Conservation (phyloP, 2,113 vertebrate genomes). For the Channa maculata region DNA sequence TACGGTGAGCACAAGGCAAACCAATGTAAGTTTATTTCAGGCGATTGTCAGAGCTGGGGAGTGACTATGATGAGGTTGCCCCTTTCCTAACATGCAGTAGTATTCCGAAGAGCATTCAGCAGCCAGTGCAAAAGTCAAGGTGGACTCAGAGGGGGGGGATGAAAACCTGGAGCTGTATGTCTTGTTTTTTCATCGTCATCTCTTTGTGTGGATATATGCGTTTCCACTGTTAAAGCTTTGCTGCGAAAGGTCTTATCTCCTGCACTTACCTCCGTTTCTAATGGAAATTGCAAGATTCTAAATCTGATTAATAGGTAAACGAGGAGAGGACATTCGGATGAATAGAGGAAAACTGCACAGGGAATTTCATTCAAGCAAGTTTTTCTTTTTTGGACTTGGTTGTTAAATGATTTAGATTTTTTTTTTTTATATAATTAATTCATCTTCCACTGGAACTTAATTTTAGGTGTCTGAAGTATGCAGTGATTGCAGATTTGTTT, state of each 20-base stretch:
- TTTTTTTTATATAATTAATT: slow-evolving; percentile 7
- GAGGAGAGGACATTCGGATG: slow-evolving; percentile 31
- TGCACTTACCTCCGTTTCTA: slow-evolving; percentile 59
- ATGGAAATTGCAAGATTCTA: slow-evolving; percentile 60
- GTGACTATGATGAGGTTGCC: slow-evolving; percentile 61
- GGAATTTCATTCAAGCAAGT: background rate
- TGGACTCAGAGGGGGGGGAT: slow-evolving; percentile 48
- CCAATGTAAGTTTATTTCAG: slow-evolving; percentile 80
- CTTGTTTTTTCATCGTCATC: slow-evolving; percentile 39
- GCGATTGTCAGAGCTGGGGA: slow-evolving; percentile 53
- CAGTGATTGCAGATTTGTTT: slow-evolving; percentile 35
- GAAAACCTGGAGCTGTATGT: slow-evolving; percentile 56
- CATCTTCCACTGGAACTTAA: slow-evolving; percentile 14
- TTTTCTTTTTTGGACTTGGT: slow-evolving; percentile 23
- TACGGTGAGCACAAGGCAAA: slow-evolving; percentile 65
- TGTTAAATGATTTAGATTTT: slow-evolving; percentile 15
- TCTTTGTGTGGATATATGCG: slow-evolving; percentile 63
- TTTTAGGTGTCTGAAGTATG: slow-evolving; percentile 21
- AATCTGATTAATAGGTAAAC: slow-evolving; percentile 54
- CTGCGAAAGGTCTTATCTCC: slow-evolving; percentile 53
- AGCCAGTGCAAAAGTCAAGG: slow-evolving; percentile 47
- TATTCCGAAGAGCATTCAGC: slow-evolving; percentile 45
- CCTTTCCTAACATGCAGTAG: slow-evolving; percentile 46
- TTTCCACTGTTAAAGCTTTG: slow-evolving; percentile 60
- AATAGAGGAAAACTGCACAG: slow-evolving; percentile 40